Conservation (phyloP, 2,888 invertebrate species). For the Bombyx huttoni region DNA sequence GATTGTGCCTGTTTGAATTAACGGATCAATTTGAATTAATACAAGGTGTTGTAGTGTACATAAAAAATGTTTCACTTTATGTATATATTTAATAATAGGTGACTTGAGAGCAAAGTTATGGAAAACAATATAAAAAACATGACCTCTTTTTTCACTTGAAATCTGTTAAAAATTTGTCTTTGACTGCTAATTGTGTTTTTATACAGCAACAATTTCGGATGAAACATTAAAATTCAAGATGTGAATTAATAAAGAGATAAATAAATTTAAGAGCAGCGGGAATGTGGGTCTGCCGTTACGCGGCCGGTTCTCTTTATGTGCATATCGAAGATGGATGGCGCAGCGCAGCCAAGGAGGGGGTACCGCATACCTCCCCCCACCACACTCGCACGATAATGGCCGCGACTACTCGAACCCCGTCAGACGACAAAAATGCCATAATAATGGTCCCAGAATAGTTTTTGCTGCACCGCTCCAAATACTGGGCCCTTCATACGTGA, state of each 20-base stretch:
- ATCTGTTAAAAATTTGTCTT: too few relatives aligned
- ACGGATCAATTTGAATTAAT: not conserved
- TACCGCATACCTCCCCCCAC: conserved; percentile 29
- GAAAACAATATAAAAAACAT: too few relatives aligned
- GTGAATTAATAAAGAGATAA: conserved; percentile 71
- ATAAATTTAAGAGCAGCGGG: conserved; percentile 68
- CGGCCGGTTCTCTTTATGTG: conserved; percentile 69
- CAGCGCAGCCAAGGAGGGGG: conserved; percentile 26
- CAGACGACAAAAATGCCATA: conserved; percentile 74
- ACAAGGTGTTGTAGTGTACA: not conserved
- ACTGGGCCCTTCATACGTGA: conserved; percentile 61
- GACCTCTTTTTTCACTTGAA: too few relatives aligned
- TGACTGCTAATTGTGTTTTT: not conserved
- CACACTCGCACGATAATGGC: conserved; percentile 51
- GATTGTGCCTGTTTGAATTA: conserved; percentile 18
- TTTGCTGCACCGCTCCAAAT: conserved; percentile 71
- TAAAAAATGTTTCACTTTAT: not conserved
- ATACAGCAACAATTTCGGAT: conserved; percentile 24
- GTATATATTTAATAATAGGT: too few relatives aligned
- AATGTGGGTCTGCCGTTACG: conserved; percentile 68
- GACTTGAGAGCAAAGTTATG: too few relatives aligned
- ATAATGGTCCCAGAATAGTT: conserved; percentile 70
- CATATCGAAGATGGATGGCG: conserved; percentile 70
- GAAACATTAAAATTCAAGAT: conserved; percentile 59
- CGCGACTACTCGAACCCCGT: conserved; percentile 63